phyloP scores from a whole-genome alignment of 2,888 invertebrate genomes.

The Eulithis testata region DNA sequence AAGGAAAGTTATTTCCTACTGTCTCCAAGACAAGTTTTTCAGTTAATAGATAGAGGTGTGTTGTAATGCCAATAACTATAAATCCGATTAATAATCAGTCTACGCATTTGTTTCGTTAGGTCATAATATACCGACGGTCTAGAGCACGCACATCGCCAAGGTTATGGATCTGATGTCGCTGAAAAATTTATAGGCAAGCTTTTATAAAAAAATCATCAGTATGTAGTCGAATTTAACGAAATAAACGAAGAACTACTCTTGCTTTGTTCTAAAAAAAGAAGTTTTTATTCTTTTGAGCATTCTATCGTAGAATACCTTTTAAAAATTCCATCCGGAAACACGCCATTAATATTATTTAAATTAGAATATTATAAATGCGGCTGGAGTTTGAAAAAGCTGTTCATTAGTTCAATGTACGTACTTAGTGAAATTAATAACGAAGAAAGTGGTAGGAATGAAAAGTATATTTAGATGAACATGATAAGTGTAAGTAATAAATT shows the following conservation, averaged over 20 bases:
- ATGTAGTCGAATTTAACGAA: too few species aligned
- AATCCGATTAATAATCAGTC: slow-evolving; percentile 72
- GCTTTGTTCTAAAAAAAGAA: too few species aligned
- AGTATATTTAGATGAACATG: slow-evolving; percentile 15
- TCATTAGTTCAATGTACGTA: slow-evolving; percentile 38
- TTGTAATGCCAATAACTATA: slow-evolving; percentile 72
- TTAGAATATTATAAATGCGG: too few species aligned
- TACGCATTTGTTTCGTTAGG: slow-evolving; percentile 46
- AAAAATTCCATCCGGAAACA: too few species aligned
- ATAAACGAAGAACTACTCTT: too few species aligned
- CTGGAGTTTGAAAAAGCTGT: slow-evolving; percentile 14
- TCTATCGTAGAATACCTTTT: too few species aligned
- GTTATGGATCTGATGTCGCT: slow-evolving; percentile 48
- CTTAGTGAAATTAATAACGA: neutral
- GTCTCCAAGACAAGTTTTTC: slow-evolving; percentile 67
- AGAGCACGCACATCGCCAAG: slow-evolving; percentile 53
- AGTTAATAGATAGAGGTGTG: slow-evolving; percentile 61
- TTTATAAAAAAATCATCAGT: neutral
- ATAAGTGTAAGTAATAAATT: slow-evolving; percentile 32
- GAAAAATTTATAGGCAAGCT: slow-evolving; percentile 23
- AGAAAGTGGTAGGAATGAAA: neutral
- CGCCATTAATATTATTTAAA: too few species aligned
- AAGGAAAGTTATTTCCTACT: slow-evolving; percentile 70
- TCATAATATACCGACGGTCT: slow-evolving; percentile 35
- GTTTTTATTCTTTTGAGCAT: too few species aligned